These are phyloP conservation scores for Neodon shergylaensis DNA, from an alignment of 2,113 vertebrate species.

Conservation along the genomic window DNA sequence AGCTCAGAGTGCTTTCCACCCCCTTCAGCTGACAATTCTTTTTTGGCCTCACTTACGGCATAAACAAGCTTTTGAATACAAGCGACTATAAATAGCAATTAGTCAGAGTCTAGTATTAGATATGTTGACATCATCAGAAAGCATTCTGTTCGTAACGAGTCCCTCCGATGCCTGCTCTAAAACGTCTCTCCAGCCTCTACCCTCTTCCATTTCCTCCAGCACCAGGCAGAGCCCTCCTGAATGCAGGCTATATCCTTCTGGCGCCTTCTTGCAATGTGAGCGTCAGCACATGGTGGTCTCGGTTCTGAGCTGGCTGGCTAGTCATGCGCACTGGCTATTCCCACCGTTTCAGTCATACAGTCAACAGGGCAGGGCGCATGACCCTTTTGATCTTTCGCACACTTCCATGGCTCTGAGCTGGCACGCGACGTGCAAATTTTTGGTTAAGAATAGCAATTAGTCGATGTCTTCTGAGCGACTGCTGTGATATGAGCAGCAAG, in stretches of 20 bases:
- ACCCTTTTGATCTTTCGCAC: background rate
- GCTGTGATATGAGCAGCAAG: background rate
- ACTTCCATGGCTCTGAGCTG: background rate
- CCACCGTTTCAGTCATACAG: background rate
- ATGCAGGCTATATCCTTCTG: background rate
- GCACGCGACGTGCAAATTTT: background rate
- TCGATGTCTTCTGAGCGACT: background rate
- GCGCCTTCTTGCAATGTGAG: background rate
- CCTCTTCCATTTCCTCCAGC: background rate
- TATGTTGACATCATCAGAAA: slow-evolving; percentile 54
- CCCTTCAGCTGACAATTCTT: slow-evolving; percentile 47
- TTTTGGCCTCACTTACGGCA: background rate
- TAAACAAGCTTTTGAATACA: slow-evolving; percentile 75
- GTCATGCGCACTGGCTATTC: background rate
- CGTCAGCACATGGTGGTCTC: background rate
- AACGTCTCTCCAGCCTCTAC: background rate
- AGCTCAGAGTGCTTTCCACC: slow-evolving; percentile 13
- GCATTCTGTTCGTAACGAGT: background rate
- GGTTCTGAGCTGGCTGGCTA: background rate
- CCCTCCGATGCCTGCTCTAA: background rate
- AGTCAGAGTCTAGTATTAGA: slow-evolving; percentile 75
- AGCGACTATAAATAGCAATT: slow-evolving; percentile 76
- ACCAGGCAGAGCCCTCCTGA: no score
- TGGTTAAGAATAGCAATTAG: background rate
- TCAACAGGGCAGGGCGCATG: background rate